Percentiles rank a stretch among this genome's conserved stretches.
Evolutionary conservation across 2,797 vertebrate genomes (phyloP).

Genomic region (Hirundo rustica): DNA sequence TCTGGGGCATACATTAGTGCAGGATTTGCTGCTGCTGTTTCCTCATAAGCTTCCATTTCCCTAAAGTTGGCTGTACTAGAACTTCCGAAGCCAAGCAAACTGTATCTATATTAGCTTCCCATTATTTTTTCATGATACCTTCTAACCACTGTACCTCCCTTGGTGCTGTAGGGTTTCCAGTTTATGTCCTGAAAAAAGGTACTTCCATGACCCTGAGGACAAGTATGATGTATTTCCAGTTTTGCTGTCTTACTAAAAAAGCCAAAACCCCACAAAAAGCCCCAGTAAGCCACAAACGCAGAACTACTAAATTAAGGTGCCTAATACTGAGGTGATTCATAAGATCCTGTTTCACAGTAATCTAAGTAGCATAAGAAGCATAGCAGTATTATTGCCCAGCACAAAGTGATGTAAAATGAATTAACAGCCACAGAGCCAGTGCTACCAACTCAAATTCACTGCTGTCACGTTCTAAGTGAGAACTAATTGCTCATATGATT

Average conservation of each 20-base stretch:
- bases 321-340: conserved; percentile 29
- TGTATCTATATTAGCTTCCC: conserved; percentile 64
- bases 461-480: conserved; percentile 39
- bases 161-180: conserved; percentile 60
- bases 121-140: conserved; percentile 69
- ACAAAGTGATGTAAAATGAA: conserved; percentile 19
- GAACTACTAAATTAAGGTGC: neutral
- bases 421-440: neutral
- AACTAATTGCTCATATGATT: conserved; percentile 61
- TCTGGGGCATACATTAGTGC: neutral
- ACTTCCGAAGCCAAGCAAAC: conserved; percentile 63
- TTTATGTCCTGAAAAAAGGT: conserved; percentile 51
- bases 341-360: conserved; percentile 5
- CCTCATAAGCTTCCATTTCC: conserved; percentile 30
- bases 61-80: conserved; percentile 19
- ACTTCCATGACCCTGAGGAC: conserved; percentile 26
- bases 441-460: neutral
- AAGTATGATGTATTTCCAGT: conserved; percentile 16
- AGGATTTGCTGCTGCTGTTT: conserved; percentile 26
- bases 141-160: conserved; percentile 46
- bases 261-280: rapidly evolving
- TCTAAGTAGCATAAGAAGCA: conserved; percentile 47
- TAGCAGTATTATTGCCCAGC: neutral
- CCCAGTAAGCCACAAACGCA: neutral
- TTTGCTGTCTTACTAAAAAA: conserved; percentile 33